Base-by-base conservation (phyloP, 2,888 invertebrate genomes). In the Caenorhabditis wallacei region DNA sequence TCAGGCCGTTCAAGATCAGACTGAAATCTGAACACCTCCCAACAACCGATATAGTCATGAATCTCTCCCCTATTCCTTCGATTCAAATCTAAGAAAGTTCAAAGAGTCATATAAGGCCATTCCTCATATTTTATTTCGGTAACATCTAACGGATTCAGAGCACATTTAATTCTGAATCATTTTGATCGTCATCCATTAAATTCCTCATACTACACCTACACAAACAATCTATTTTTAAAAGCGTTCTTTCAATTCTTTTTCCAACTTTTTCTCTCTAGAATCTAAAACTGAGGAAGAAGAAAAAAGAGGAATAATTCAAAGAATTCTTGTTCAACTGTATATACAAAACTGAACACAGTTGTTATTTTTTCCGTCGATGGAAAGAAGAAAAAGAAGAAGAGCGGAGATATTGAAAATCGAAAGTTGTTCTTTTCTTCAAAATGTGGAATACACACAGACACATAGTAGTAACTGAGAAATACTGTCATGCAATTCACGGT, bases 401-500 rank as follows among this genome's bases (percentile, higher is more conserved):
- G 8, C 30, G 30, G 30, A 30, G 30, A 53, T 20, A 51, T n/a
- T 4, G 30, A 35, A 64, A 64, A 66, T 51, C 53, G 66, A 53
- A 66, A 66, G 66, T 53, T 66, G 37, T 51, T 48, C 30, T 63
- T 51, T 30, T 18, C 26, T 64, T 64, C 13, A 35, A 48, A 64
- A 63, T 64, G 64, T 51, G 64, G n/a, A 64, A 64, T 64, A 64
- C 46, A 63, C 16, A 43, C 43, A 43, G 66, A n/a, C n/a, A n/a
- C 35, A 35, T 46, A 66, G 66, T 66, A 66, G 66, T 66, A 66
- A 40, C 37, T 48, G 64, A 64, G 48, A 40, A 11, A 64, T 48
- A 46, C 48, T 63, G 24, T 46, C 37, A 53, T 66, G 66, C 22
- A 51, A 66, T 66, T 66, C 66, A 66, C 66, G 66, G 20, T 53